Conservation (phyloP, 2,888 invertebrate genomes). For the Tyria jacobaeae region DNA sequence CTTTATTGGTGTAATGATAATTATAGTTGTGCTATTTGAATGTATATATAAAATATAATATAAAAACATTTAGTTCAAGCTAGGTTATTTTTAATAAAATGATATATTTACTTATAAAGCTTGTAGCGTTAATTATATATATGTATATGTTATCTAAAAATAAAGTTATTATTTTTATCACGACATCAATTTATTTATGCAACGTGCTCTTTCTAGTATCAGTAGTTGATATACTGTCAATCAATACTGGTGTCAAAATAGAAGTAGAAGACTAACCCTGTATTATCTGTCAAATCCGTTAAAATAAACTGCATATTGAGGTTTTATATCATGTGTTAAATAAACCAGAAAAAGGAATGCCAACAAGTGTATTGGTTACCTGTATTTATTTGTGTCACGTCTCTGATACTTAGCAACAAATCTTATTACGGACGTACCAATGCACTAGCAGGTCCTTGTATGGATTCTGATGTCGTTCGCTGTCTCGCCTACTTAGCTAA, state of each 20-base stretch:
- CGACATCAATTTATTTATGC: no score
- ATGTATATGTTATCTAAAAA: no score
- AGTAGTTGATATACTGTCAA: no score
- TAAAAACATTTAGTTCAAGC: no score
- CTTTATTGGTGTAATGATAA: not conserved
- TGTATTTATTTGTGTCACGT: constrained; percentile 37
- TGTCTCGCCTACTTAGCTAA: constrained; percentile 54
- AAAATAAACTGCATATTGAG: not conserved
- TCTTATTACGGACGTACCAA: constrained; percentile 74
- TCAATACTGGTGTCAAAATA: not conserved
- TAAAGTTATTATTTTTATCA: no score
- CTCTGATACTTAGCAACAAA: constrained; percentile 57
- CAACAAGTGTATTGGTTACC: constrained; percentile 15
- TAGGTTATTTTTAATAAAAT: no score
- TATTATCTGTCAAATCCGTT: not conserved
- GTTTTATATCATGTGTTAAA: not conserved
- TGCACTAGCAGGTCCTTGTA: constrained; percentile 74
- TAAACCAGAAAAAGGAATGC: constrained; percentile 1
- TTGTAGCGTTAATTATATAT: no score
- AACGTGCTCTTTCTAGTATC: no score
- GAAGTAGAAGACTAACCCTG: not conserved
- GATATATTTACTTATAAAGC: no score
- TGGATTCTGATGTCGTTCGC: constrained; percentile 72
- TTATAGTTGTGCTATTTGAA: not conserved
- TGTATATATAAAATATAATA: no score